phyloP scores from a whole-genome alignment of 2,888 invertebrate genomes.

The Osedax frankpressi region DNA sequence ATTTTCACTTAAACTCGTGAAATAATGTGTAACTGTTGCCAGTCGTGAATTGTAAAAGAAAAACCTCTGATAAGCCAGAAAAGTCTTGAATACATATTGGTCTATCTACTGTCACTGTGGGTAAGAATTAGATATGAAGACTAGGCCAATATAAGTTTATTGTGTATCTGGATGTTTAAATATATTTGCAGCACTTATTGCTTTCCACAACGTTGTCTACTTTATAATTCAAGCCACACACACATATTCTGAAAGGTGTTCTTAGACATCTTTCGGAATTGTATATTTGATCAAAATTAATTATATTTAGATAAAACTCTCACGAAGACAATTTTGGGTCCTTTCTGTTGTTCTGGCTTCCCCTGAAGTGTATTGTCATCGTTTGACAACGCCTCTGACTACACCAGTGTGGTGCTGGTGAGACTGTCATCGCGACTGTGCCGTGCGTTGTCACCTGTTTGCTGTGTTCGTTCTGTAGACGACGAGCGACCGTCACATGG shows the following conservation, averaged over 20 bases:
- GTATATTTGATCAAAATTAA: neutral
- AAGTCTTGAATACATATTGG: neutral
- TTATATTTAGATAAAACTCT: neutral
- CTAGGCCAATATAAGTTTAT: neutral
- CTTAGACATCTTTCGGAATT: neutral
- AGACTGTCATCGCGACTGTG: neutral
- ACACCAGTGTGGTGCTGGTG: neutral
- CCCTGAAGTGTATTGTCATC: neutral
- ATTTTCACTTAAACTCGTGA: neutral
- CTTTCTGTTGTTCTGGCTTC: neutral
- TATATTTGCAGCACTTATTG: neutral
- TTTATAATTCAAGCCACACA: neutral
- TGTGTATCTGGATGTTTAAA: neutral
- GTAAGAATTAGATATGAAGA: neutral
- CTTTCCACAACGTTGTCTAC: neutral
- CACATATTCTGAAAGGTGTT: neutral
- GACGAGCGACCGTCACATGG: neutral
- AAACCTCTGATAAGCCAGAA: neutral
- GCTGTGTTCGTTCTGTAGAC: constrained; percentile 6
- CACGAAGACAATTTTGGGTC: neutral
- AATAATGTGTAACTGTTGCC: neutral
- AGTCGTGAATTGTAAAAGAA: neutral
- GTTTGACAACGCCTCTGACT: neutral
- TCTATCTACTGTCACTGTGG: neutral
- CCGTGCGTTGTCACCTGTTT: constrained; percentile 1